Base-by-base conservation (phyloP, 2,888 invertebrate genomes). In the Drosophila birchii region DNA sequence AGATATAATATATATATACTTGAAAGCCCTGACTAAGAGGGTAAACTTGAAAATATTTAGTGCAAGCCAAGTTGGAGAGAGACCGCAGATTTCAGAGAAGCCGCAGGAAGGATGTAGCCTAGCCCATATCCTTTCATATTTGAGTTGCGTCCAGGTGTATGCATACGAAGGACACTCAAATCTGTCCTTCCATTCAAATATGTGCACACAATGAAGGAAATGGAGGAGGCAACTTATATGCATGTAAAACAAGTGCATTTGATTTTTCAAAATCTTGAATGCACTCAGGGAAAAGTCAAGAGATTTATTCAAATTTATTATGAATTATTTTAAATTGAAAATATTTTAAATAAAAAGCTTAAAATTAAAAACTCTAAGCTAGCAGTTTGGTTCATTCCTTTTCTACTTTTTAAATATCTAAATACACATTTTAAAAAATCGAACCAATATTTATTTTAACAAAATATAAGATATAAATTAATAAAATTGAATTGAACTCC, bases 51-150 rank as follows among this genome's bases (percentile, higher is more conserved):
- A 69, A 68, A 67, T 67, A 68, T 63, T 23, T 72, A 47, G 43
- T 57, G 45, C 63, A 23, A 44, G 26, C 26, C 26, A 26, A 26
- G 26, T 26, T 26, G 26, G 26, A 26, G 26, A 26, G n/a, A 36
- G 54, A 71, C 71, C 61, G 26, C 59, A 72, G 67, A 41, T 36
- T 69, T 56, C 34, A 47, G 56, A 56, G 16, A 43, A 44, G 54
- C 44, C 34, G 11, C 23, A 44, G 14, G 23, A 9, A n/a, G 14
- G 44, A 18, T 9, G n/a, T 26, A 53, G 60, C 70, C 72, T 26
- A 53, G 60, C 70, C 72, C 72, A 61, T 72, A 68, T 68, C 57
- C 70, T 56, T 56, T 2, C 70, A 68, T 69, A 69, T 71, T 69
- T 69, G 71, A 59, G 59, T 56, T 49, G 47, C 18, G 23, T 55